Evolutionary conservation across 2,113 vertebrate genomes (phyloP).

Genomic region (Bothrops jararaca): DNA sequence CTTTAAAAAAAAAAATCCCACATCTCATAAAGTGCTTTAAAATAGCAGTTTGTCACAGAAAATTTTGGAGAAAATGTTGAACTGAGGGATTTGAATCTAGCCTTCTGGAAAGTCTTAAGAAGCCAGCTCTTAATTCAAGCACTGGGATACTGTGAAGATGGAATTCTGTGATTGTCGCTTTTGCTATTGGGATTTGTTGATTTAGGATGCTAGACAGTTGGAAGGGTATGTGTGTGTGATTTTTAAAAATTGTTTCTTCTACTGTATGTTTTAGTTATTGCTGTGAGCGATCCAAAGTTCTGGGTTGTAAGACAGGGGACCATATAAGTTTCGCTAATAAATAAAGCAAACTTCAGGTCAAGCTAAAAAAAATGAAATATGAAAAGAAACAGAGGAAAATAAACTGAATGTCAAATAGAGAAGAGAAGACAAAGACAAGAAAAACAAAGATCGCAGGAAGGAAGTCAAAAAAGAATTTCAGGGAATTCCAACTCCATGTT

Average conservation of each 20-base stretch:
- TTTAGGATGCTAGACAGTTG: background rate
- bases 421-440: no score
- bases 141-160: background rate
- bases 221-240: no score
- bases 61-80: background rate
- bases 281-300: background rate
- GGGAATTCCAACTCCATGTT: no score
- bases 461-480: no score
- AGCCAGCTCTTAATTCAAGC: background rate
- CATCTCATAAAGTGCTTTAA: background rate
- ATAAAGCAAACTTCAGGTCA: background rate
- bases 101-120: background rate
- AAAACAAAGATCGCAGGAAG: no score
- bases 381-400: no score
- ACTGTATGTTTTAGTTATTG: background rate
- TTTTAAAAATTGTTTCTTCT: background rate
- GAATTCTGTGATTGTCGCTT: background rate
- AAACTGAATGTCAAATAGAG: no score
- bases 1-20: background rate
- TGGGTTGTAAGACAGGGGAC: background rate
- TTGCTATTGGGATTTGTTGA: background rate
- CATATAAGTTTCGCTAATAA: background rate
- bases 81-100: background rate
- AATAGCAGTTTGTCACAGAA: background rate
- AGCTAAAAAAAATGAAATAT: no score